A percentile compares a stretch with the other conserved stretches of the same genome.
Conservation (phyloP, 1,140 invertebrate genomes). For the Laupala kohalensis region DNA sequence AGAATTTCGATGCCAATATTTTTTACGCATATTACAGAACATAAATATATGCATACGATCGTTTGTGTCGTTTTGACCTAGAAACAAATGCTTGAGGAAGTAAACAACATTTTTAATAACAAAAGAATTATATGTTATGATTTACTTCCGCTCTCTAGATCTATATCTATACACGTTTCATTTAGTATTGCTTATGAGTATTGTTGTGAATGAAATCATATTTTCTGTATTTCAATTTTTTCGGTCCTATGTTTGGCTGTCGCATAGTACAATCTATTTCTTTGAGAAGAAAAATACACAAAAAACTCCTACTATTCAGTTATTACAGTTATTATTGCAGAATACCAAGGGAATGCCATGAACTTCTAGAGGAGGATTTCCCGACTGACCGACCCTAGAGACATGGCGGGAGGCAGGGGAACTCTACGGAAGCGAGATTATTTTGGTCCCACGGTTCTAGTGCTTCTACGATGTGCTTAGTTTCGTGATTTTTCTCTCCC, state of each 20-base stretch:
- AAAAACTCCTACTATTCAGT: neutral
- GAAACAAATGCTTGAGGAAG: too few species aligned
- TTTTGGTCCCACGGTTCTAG: neutral
- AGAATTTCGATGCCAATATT: neutral
- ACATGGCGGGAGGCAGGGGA: neutral
- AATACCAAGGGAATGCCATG: neutral
- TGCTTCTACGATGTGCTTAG: neutral
- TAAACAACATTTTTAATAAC: too few species aligned
- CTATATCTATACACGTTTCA: neutral
- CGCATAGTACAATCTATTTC: neutral
- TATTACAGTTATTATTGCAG: neutral
- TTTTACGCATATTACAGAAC: neutral
- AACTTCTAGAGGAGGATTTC: too few species aligned
- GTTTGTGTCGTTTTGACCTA: too few species aligned
- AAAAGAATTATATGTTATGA: too few species aligned
- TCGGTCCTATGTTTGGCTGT: too few species aligned
- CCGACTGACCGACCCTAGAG: too few species aligned
- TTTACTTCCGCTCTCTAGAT: neutral
- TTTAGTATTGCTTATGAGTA: neutral
- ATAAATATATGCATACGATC: neutral
- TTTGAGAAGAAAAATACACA: neutral
- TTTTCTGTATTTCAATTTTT: neutral
- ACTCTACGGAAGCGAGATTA: neutral
- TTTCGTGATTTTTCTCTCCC: neutral
- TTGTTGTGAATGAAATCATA: neutral